Percentiles rank a stretch among this genome's conserved stretches.
Conservation (phyloP, 2,888 invertebrate genomes). For the Cantharis rustica region DNA sequence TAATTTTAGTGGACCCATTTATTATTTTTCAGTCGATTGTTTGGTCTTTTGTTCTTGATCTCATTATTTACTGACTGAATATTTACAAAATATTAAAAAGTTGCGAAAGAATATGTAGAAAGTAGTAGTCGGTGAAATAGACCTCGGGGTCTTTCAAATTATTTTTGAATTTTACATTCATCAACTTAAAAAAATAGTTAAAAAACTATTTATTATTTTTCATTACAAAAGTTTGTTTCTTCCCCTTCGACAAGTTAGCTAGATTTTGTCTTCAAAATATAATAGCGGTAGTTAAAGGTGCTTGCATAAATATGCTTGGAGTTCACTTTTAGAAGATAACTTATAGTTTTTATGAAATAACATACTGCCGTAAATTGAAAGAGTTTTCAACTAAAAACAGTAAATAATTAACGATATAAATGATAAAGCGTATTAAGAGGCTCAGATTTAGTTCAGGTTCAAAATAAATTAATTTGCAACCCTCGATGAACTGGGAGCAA, state of each 20-base stretch:
- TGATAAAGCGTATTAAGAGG: neutral
- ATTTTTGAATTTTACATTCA: too few relatives aligned
- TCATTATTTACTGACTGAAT: too few relatives aligned
- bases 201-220: too few relatives aligned
- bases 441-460: neutral
- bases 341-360: neutral
- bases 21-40: too few relatives aligned
- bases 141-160: too few relatives aligned
- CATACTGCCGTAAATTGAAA: neutral
- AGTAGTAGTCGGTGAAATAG: too few relatives aligned
- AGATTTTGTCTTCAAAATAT: neutral
- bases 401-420: neutral
- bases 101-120: too few relatives aligned
- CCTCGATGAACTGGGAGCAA: conserved; percentile 10
- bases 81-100: too few relatives aligned
- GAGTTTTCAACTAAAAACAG: neutral
- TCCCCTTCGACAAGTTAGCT: too few relatives aligned
- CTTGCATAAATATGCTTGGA: neutral
- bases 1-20: too few relatives aligned
- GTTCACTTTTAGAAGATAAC: neutral
- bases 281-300: neutral
- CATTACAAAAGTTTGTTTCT: neutral
- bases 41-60: too few relatives aligned
- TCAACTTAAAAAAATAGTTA: too few relatives aligned
- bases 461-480: neutral